Percentiles rank a stretch among this genome's conserved stretches.
Evolutionary conservation across 2,888 invertebrate genomes (phyloP).

Genomic region (Tanytarsus gracilentus): DNA sequence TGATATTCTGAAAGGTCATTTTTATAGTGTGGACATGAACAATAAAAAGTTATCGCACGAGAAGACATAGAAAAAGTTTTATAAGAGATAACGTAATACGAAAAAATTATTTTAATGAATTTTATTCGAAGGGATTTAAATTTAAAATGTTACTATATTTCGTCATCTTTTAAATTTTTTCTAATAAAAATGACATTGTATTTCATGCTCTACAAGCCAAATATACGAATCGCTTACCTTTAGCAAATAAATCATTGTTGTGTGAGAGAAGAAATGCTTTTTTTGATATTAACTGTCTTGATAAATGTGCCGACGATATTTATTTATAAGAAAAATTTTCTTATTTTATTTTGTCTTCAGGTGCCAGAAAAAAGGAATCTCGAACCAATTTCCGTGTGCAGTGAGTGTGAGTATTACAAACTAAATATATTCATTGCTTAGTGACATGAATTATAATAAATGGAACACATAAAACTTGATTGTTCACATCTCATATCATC

Average conservation of each 20-base stretch:
- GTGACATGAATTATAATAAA: constrained; percentile 23
- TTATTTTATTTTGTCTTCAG: too few relatives aligned
- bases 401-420: constrained; percentile 12
- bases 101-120: not conserved
- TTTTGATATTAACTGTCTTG: too few relatives aligned
- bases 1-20: too few relatives aligned
- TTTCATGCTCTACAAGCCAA: not conserved
- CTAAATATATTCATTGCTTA: constrained; percentile 27
- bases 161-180: too few relatives aligned
- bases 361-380: too few relatives aligned
- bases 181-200: not conserved
- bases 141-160: not conserved
- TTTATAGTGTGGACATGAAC: too few relatives aligned
- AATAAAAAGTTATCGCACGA: too few relatives aligned
- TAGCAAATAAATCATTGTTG: constrained; percentile 19
- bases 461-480: constrained; percentile 12
- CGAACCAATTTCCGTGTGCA: constrained; percentile 2
- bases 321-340: too few relatives aligned
- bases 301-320: too few relatives aligned
- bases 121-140: not conserved
- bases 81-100: too few relatives aligned
- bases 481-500: constrained; percentile 5
- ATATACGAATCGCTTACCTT: constrained; percentile 18
- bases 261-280: too few relatives aligned
- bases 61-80: too few relatives aligned